Evolutionary conservation across 1,140 invertebrate species (phyloP).

Genomic region (Phortica variegata): DNA sequence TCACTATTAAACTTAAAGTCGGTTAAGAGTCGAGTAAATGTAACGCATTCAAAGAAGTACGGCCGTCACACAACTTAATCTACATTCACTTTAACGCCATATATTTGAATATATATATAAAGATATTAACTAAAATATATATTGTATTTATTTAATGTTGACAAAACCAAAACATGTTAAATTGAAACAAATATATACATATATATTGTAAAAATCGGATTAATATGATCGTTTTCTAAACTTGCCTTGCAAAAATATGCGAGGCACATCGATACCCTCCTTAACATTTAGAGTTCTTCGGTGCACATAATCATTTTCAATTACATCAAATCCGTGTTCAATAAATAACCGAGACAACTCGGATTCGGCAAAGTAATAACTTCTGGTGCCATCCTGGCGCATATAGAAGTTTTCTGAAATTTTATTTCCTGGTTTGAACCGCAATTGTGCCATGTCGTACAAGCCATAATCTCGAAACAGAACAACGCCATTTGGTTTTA

Average conservation of each 20-base stretch:
- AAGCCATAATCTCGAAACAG: conserved; percentile 95
- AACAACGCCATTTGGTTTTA: conserved; percentile 81
- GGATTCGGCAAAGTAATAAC: conserved; percentile 78
- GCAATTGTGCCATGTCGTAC: conserved; percentile 96
- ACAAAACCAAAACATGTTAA: conserved; percentile 32
- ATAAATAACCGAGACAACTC: conserved; percentile 63
- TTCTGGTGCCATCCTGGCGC: conserved; percentile 94
- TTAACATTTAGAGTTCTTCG: conserved; percentile 88
- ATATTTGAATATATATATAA: conserved; percentile 13
- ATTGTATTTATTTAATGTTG: conserved; percentile 53
- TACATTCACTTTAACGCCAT: no score
- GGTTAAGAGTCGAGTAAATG: conserved; percentile 3
- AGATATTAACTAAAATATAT: conserved; percentile 37
- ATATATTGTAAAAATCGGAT: conserved; percentile 15
- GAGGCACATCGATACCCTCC: conserved; percentile 83
- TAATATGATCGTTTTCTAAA: conserved; percentile 63
- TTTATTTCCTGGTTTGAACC: conserved; percentile 91
- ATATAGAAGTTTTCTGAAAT: conserved; percentile 94
- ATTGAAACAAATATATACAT: conserved; percentile 35
- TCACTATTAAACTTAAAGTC: conserved; percentile 17
- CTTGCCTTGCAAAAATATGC: conserved; percentile 91
- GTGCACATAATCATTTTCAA: conserved; percentile 74
- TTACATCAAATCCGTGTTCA: conserved; percentile 69
- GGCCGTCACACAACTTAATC: no score
- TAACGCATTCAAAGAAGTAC: conserved; percentile 3